Conservation (phyloP, 2,797 vertebrate species). For the Saxicola maurus region DNA sequence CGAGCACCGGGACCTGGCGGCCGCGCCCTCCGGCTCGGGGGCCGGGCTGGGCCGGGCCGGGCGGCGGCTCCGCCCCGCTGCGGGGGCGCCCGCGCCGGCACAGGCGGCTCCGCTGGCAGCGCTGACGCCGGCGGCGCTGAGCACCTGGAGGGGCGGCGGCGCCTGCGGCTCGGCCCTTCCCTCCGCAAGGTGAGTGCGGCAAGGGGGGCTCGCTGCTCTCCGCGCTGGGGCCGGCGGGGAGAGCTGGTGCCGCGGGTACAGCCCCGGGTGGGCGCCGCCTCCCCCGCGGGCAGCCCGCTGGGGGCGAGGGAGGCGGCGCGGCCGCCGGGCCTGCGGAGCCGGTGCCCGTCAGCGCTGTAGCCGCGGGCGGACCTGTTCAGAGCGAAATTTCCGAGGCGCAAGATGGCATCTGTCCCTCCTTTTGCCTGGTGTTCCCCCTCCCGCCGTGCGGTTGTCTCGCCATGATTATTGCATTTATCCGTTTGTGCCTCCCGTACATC, state of each 20-base stretch:
- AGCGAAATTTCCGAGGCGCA: neutral
- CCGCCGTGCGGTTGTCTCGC: neutral
- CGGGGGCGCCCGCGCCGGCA: neutral
- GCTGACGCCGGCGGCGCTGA: conserved; percentile 41
- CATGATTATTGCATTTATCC: neutral
- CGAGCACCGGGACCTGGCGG: accelerated
- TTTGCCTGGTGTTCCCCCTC: neutral
- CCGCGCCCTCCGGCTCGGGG: neutral
- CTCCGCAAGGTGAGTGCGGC: conserved; percentile 22
- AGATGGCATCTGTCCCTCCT: conserved; percentile 50
- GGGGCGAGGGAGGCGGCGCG: neutral
- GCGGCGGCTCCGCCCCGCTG: conserved; percentile 7
- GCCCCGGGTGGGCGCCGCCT: neutral
- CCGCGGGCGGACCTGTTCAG: neutral
- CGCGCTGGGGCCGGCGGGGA: neutral
- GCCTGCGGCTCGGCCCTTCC: neutral
- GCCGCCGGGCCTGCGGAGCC: neutral
- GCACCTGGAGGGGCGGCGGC: conserved; percentile 12
- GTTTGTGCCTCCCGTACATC: neutral
- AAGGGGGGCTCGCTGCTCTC: neutral
- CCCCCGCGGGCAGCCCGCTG: neutral
- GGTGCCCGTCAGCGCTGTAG: neutral
- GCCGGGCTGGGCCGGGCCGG: neutral
- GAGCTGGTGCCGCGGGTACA: neutral
- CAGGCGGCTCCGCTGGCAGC: neutral